A percentile compares a stretch with the other conserved stretches of the same genome.
Evolutionary conservation across 2,888 invertebrate species (phyloP).

Genomic region (Pogonocherus hispidulus): DNA sequence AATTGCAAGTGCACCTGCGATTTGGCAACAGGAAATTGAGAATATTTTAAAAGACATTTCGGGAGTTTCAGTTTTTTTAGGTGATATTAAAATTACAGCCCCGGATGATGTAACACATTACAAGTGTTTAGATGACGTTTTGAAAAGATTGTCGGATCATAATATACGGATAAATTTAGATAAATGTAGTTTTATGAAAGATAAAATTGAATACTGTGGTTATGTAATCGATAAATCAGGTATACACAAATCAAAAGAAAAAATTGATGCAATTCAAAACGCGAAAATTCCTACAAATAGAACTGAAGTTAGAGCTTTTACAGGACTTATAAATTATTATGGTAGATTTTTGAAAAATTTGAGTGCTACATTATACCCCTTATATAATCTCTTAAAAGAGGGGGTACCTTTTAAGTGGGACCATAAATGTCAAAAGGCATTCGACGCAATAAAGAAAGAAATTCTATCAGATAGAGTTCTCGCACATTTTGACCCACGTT

Average conservation of each 20-base stretch:
- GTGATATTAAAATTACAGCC: conserved; percentile 56
- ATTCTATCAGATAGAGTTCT: conserved; percentile 26
- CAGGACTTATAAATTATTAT: conserved; percentile 36
- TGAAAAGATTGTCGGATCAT: conserved; percentile 34
- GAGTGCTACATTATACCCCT: conserved; percentile 25
- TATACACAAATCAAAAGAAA: conserved; percentile 35
- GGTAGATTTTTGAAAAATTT: conserved; percentile 36
- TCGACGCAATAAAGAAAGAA: conserved; percentile 30
- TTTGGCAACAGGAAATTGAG: conserved; percentile 61
- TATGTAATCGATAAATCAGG: conserved; percentile 41
- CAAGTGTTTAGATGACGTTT: conserved; percentile 40
- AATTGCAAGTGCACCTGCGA: conserved; percentile 60
- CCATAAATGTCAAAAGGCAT: conserved; percentile 32
- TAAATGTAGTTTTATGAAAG: conserved; percentile 60
- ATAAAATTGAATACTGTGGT: conserved; percentile 58
- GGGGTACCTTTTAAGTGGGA: conserved; percentile 30
- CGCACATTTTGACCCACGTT: conserved; percentile 34
- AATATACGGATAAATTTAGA: conserved; percentile 53
- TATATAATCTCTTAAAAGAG: conserved; percentile 37
- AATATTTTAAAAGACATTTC: conserved; percentile 55
- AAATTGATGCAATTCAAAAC: conserved; percentile 40
- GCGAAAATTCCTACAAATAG: conserved; percentile 34
- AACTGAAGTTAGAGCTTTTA: conserved; percentile 34
- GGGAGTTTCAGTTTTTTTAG: conserved; percentile 53
- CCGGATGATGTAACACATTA: background rate